These are phyloP conservation scores for Melanostoma scalare DNA, from an alignment of 2,888 invertebrate genomes.

Conservation along the genomic window DNA sequence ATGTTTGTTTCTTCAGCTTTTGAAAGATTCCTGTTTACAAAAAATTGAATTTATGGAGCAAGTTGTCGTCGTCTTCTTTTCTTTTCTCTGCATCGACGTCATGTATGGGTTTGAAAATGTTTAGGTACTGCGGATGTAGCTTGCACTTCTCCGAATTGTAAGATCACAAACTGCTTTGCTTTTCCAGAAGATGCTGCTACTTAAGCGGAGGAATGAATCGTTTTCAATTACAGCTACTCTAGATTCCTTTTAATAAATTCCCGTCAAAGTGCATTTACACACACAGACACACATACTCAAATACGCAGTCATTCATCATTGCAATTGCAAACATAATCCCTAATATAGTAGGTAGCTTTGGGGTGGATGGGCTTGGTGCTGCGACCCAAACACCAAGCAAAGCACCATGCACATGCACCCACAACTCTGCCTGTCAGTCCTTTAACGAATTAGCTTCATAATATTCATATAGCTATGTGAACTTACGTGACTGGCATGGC, in stretches of 20 bases:
- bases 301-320: slow-evolving; percentile 26
- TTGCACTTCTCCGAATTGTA: slow-evolving; percentile 26
- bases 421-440: slow-evolving; percentile 35
- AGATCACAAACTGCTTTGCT: slow-evolving; percentile 14
- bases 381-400: neutral
- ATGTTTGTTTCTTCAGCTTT: slow-evolving; percentile 23
- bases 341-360: neutral
- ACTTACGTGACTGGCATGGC: slow-evolving; percentile 49
- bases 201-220: slow-evolving; percentile 1
- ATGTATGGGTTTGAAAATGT: neutral
- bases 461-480: slow-evolving; percentile 25
- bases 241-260: slow-evolving; percentile 50
- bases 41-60: slow-evolving; percentile 42
- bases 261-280: slow-evolving; percentile 16
- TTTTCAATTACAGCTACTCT: slow-evolving; percentile 37
- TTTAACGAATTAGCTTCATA: slow-evolving; percentile 54
- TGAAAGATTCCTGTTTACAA: slow-evolving; percentile 26
- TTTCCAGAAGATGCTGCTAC: neutral
- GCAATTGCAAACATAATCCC: slow-evolving; percentile 39
- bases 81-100: neutral
- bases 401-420: neutral
- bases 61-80: slow-evolving; percentile 9
- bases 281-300: slow-evolving; percentile 13
- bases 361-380: neutral
- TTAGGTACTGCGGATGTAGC: neutral